These are phyloP conservation scores for Synodontis membranacea DNA, from an alignment of 2,113 vertebrate species.

Conservation along the genomic window DNA sequence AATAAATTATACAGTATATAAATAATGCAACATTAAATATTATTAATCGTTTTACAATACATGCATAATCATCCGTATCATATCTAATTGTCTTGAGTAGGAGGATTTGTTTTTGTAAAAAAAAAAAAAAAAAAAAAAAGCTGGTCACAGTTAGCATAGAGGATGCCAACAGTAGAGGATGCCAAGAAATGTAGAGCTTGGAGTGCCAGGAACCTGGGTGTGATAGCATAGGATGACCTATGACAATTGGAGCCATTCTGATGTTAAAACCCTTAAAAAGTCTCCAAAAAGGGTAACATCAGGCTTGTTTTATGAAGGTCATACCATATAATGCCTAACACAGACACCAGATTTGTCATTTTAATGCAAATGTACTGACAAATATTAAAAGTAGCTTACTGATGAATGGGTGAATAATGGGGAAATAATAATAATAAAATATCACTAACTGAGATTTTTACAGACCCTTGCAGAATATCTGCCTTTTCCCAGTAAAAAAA, in stretches of 20 bases:
- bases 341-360: neutral
- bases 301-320: neutral
- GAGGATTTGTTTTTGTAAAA: neutral
- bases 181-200: neutral
- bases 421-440: neutral
- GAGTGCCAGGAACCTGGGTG: neutral
- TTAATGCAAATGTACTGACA: neutral
- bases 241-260: neutral
- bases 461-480: too few species aligned
- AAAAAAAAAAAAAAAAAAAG: too few species aligned
- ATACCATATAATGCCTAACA: neutral
- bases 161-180: neutral
- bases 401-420: neutral
- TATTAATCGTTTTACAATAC: neutral
- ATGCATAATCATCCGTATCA: neutral
- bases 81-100: neutral
- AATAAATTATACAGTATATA: slow-evolving; percentile 14
- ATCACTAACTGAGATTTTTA: too few species aligned
- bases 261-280: neutral
- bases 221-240: neutral
- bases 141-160: neutral
- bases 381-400: neutral
- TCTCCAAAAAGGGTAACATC: neutral
- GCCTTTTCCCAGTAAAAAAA: too few species aligned
- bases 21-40: slow-evolving; percentile 28